Evolutionary conservation across 2,888 invertebrate genomes (phyloP).

Genomic region (Paralinhomoeus sp.): DNA sequence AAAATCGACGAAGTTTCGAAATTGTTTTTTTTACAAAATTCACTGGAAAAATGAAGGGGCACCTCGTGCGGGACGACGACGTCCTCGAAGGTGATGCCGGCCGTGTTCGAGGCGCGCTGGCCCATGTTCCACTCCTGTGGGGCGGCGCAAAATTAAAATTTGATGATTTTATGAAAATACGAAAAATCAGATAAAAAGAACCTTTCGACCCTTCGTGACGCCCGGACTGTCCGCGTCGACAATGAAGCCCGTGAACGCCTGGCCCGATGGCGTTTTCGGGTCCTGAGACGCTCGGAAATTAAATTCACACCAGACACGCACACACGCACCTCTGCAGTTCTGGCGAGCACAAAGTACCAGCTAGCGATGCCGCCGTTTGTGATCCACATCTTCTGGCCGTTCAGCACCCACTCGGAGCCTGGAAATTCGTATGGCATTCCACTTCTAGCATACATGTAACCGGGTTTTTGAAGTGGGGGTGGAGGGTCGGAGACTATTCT

Average conservation of each 20-base stretch:
- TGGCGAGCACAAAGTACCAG: slow-evolving; percentile 76
- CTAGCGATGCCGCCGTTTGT: slow-evolving; percentile 89
- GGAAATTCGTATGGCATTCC: no score
- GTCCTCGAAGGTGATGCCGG: slow-evolving; percentile 84
- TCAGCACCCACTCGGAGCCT: slow-evolving; percentile 60
- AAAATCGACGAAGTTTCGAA: no score
- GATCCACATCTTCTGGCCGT: slow-evolving; percentile 99
- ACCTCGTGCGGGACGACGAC: slow-evolving; percentile 69
- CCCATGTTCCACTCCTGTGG: slow-evolving; percentile 67
- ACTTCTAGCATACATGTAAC: no score
- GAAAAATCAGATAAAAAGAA: slow-evolving; percentile 30
- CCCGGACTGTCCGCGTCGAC: slow-evolving; percentile 74
- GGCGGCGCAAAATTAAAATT: slow-evolving; percentile 11
- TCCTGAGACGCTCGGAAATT: no score
- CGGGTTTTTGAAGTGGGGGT: no score
- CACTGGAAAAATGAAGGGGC: no score
- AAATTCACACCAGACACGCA: no score
- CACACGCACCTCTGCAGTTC: no score
- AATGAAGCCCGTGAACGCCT: slow-evolving; percentile 89
- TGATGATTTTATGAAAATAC: neutral
- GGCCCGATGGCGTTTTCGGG: slow-evolving; percentile 64
- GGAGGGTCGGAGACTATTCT: no score
- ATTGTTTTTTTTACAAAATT: no score
- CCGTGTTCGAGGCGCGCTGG: slow-evolving; percentile 66
- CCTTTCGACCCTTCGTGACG: slow-evolving; percentile 66